A percentile compares a stretch with the other conserved stretches of the same genome.
Conservation (phyloP, 2,797 vertebrate genomes). For the Vireo griseus region DNA sequence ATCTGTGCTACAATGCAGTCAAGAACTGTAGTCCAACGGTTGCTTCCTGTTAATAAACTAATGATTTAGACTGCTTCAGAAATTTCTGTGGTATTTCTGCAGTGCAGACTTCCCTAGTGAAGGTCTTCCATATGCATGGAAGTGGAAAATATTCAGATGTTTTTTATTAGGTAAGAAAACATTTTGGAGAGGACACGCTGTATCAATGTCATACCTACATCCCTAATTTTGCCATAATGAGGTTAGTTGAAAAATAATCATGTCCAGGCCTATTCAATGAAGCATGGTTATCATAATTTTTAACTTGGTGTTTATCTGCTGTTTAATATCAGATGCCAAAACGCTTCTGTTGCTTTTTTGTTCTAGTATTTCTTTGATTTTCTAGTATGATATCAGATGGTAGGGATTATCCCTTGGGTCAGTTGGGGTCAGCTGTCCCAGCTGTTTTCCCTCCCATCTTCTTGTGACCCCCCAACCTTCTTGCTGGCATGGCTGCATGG, state of each 20-base stretch:
- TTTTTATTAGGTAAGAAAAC: not conserved
- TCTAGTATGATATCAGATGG: not conserved
- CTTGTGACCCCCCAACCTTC: not conserved
- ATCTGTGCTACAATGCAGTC: not conserved
- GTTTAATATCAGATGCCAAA: not conserved
- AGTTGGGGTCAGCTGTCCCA: not conserved
- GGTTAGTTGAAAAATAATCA: not conserved
- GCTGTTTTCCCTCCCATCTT: not conserved
- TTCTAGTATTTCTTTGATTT: not conserved
- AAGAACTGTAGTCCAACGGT: not conserved
- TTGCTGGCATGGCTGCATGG: not conserved
- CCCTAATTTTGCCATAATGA: not conserved
- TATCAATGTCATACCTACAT: not conserved
- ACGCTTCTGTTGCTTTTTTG: not conserved
- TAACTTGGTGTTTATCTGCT: not conserved
- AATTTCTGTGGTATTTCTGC: not conserved
- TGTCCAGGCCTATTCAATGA: not conserved
- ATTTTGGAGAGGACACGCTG: not conserved
- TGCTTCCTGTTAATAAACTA: not conserved
- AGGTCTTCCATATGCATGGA: not conserved
- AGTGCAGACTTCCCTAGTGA: not conserved
- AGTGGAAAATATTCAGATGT: not conserved
- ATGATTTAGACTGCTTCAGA: not conserved
- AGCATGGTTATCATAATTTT: not conserved
- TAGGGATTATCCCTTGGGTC: not conserved